phyloP scores from a whole-genome alignment of 2,888 invertebrate genomes.

The Nephrocerus scutellatus region DNA sequence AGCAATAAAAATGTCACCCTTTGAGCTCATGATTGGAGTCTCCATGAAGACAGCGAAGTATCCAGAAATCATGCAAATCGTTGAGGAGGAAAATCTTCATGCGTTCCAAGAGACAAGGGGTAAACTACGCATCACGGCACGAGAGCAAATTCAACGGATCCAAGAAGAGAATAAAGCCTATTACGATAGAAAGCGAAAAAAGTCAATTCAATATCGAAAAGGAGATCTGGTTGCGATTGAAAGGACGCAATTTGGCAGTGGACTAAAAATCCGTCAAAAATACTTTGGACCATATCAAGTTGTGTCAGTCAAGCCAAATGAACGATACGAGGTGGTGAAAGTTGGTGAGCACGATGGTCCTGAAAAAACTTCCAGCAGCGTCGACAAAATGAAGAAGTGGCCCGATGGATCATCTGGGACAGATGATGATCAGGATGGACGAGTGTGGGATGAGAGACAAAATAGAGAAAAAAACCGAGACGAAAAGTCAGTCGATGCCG shows the following conservation, averaged over 20 bases:
- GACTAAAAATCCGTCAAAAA: slow-evolving; percentile 7
- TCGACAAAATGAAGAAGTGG: slow-evolving; percentile 12
- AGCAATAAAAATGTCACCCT: slow-evolving; percentile 6
- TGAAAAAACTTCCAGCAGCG: slow-evolving; percentile 4
- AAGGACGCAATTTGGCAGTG: slow-evolving; percentile 9
- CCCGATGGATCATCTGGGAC: slow-evolving; percentile 3
- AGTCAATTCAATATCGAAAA: slow-evolving; percentile 1
- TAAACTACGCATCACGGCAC: neutral
- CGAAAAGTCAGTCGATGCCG: too few species aligned
- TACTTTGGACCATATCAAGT: slow-evolving; percentile 13
- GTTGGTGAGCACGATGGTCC: slow-evolving; percentile 15
- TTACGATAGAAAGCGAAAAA: slow-evolving; percentile 3
- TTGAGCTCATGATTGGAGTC: slow-evolving; percentile 5
- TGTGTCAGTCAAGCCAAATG: neutral
- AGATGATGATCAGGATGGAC: slow-evolving; percentile 9
- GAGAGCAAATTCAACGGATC: slow-evolving; percentile 18
- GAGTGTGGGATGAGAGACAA: slow-evolving; percentile 12
- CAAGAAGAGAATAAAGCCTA: slow-evolving; percentile 4
- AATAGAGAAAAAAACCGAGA: too few species aligned
- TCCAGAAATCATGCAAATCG: neutral
- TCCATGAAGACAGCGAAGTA: slow-evolving; percentile 3
- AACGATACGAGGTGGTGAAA: slow-evolving; percentile 11
- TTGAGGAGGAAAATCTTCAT: neutral
- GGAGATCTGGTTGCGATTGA: slow-evolving; percentile 12
- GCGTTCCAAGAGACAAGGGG: neutral